Percentiles rank a stretch among this genome's conserved stretches.
phyloP scores from a whole-genome alignment of 1,140 invertebrate genomes.

The Platyscapa corneri region DNA sequence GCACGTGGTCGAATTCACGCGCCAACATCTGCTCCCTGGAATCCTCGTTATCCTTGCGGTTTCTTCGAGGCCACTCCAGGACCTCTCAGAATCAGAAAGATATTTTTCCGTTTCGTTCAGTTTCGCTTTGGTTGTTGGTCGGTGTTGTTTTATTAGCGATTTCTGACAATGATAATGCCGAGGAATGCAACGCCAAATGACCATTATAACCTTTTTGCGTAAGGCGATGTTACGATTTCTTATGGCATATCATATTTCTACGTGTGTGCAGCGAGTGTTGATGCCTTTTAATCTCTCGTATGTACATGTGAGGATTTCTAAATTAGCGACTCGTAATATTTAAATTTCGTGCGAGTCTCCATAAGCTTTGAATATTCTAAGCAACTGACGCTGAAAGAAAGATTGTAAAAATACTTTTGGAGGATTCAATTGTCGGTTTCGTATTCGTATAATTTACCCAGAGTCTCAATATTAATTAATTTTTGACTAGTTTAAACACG shows the following conservation, averaged over 20 bases:
- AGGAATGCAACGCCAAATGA: background rate
- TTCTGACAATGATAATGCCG: background rate
- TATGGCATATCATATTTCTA: too few species aligned
- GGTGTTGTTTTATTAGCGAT: background rate
- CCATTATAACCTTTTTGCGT: background rate
- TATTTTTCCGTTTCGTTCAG: too few species aligned
- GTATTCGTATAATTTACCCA: background rate
- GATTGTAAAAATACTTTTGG: background rate
- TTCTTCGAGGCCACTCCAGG: background rate
- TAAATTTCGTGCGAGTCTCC: too few species aligned
- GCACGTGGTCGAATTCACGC: slow-evolving; percentile 62
- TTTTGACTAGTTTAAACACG: background rate
- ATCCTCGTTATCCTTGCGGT: slow-evolving; percentile 28
- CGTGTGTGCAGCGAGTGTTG: too few species aligned
- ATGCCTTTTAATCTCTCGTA: too few species aligned
- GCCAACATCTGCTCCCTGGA: slow-evolving; percentile 61
- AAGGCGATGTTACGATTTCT: too few species aligned
- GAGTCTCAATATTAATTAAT: background rate
- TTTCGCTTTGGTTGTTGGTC: too few species aligned
- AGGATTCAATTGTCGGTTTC: background rate
- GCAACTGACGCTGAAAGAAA: too few species aligned
- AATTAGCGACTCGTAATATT: too few species aligned
- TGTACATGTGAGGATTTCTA: too few species aligned
- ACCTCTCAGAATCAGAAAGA: background rate
- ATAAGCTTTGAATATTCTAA: too few species aligned